Base-by-base conservation (phyloP, 1,140 invertebrate species). In the Aphis craccivora region DNA sequence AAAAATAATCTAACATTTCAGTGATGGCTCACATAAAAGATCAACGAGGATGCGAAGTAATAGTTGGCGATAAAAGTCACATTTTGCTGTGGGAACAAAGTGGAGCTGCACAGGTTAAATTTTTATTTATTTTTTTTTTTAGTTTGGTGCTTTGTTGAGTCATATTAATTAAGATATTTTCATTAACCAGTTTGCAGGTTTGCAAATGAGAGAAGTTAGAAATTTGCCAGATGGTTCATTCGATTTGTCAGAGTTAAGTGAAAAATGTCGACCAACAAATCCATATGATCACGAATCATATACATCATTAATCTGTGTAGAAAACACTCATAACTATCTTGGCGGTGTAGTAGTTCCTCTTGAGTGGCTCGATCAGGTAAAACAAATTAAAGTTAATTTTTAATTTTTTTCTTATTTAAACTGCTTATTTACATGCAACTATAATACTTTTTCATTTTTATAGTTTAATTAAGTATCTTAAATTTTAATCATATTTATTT, bases 261-360 rank as follows among this genome's bases (percentile, higher is more conserved):
- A 55, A 14, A 67, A 81, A 55, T 53, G 91, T 35, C 87, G 93
- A 40, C 76, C 93, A 0, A 25, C 35, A 8, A 83, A 90, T 40
- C 95, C 96, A 94, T 95, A 96, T 9, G 98, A 99, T 94, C 67
- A 23, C 37, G 97, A 97, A 94, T 97, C 98, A 2, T 95, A 96
- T 60, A 98, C 98, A 0, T 96, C 96, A 51, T 95, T 99, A 18
- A 96, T 99, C 37, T 96, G 97, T 51, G 96, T 99, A 0, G 99
- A 99, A 95, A 99, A 99, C 94, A 99, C 98, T 0, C 97, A 99
- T 90, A 99, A 99, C 95, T 96, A 96, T 94, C 98, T 97, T 95
- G 98, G 98, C 25, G 99, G 99, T 53, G 97, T 97, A 92, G 97
- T 97, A 2, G 94, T 99, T 23, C 98, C 98, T 0, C 94, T 98